Base-by-base conservation (phyloP, 2,113 vertebrate species). In the Urocitellus parryii region DNA sequence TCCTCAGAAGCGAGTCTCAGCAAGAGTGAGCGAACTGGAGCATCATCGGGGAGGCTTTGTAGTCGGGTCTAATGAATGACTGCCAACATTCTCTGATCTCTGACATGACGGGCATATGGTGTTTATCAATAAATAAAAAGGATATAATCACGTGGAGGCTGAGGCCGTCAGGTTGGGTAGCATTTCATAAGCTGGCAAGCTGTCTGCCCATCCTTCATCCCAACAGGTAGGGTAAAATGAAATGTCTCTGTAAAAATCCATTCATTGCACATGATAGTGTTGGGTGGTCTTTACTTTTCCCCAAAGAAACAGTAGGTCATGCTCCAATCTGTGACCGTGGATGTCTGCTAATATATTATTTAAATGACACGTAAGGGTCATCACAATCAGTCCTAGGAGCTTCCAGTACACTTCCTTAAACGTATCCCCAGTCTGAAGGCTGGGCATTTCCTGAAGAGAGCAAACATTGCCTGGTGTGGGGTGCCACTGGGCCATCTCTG, bases 51-150 rank as follows among this genome's bases (percentile, higher is more conserved):
- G 32, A 72, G 81, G 82, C 98, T 98, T 98, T 98, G 98, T 98
- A 95, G 93, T 94, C 95, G 90, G 97, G 91, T 91, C 96, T 97
- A 97, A 96, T 98, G 98, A 95, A 98, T 97, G 96, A 98, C 98
- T 98, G 93, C 97, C 97, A 97, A 97, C 95, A 96, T 98, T 96
- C 96, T 95, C 93, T 97, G 97, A 96, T 98, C 98, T 98, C 97
- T 29, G 82, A 98, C 98, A 98, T 98, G 97, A 98, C 96, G 97
- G 96, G 96, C 99, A 99, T 99, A 98, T 99, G 99, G 98, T 97
- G 98, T 90, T 97, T 98, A 98, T 99, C 98, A 99, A 99, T 99
- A 99, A 99, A 98, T 98, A 95, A 99, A 98, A 98, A 98, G 97
- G 97, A 96, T 98, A 98, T 98, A 98, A 97, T 98, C 98, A 98